Percentiles rank a stretch among this genome's conserved stretches.
Conservation (phyloP, 1,140 invertebrate genomes). For the Choristoneura fumiferana region DNA sequence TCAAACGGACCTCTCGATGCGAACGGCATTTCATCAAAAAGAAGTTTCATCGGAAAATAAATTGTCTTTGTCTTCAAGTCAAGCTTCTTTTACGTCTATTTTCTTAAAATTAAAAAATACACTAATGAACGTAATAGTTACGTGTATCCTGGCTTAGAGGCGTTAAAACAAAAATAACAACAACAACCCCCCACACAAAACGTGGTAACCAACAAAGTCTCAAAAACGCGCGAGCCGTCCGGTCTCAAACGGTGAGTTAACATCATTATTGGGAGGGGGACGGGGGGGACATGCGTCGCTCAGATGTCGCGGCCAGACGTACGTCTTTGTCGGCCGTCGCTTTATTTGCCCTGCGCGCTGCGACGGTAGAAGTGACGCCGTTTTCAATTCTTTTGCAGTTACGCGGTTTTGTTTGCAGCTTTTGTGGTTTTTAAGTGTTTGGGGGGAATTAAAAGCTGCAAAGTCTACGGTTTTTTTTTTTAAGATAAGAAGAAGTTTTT, state of each 20-base stretch:
- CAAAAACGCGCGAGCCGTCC: slow-evolving; percentile 62
- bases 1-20: too few relatives aligned
- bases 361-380: slow-evolving; percentile 53
- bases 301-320: slow-evolving; percentile 71
- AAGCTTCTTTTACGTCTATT: too few relatives aligned
- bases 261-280: slow-evolving; percentile 60
- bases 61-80: too few relatives aligned
- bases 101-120: too few relatives aligned
- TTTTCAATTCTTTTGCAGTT: slow-evolving; percentile 10
- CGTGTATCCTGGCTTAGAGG: too few relatives aligned
- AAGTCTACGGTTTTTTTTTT: too few relatives aligned
- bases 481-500: too few relatives aligned
- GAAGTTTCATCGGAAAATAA: too few relatives aligned
- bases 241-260: slow-evolving; percentile 61
- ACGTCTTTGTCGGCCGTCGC: slow-evolving; percentile 71
- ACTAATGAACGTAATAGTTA: too few relatives aligned
- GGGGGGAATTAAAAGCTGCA: too few relatives aligned
- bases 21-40: too few relatives aligned
- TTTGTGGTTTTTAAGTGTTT: slow-evolving; percentile 1
- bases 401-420: slow-evolving; percentile 1
- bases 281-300: slow-evolving; percentile 67
- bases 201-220: slow-evolving; percentile 15
- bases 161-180: slow-evolving; percentile 1
- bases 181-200: background rate
- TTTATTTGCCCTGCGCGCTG: slow-evolving; percentile 61